A percentile compares a stretch with the other conserved stretches of the same genome.
Conservation (phyloP, 2,888 invertebrate species). For the Arrhopalites spinosus region DNA sequence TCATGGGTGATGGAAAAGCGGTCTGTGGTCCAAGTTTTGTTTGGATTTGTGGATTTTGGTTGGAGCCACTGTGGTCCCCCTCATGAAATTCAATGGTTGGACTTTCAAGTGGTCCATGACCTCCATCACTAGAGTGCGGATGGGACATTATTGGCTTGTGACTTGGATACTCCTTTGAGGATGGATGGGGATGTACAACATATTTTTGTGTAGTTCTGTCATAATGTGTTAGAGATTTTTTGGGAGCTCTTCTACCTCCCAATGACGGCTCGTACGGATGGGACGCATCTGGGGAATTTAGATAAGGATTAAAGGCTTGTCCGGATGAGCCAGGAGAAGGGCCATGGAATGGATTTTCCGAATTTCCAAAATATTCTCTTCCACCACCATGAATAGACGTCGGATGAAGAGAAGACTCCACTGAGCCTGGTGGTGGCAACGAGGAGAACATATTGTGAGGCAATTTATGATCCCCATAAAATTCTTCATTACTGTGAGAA, state of each 20-base stretch:
- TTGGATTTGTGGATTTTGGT: background rate
- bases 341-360: slow-evolving; percentile 8
- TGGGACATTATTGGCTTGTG: background rate
- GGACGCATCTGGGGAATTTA: slow-evolving; percentile 9
- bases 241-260: background rate
- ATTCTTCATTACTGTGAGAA: background rate
- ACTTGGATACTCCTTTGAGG: background rate
- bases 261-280: background rate
- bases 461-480: too few species aligned
- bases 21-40: too few species aligned
- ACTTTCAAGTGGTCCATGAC: background rate
- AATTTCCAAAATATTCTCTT: background rate
- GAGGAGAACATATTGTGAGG: too few species aligned
- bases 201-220: slow-evolving; percentile 34
- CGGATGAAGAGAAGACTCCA: too few species aligned
- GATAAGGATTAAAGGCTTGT: slow-evolving; percentile 33
- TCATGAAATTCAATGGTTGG: background rate
- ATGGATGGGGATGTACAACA: slow-evolving; percentile 8
- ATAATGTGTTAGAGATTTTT: slow-evolving; percentile 21
- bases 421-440: too few species aligned
- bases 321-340: background rate
- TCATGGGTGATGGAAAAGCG: background rate
- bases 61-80: background rate
- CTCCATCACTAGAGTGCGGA: background rate
- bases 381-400: background rate